Evolutionary conservation across 2,113 vertebrate genomes (phyloP).

Genomic region (Austrofundulus limnaeus): DNA sequence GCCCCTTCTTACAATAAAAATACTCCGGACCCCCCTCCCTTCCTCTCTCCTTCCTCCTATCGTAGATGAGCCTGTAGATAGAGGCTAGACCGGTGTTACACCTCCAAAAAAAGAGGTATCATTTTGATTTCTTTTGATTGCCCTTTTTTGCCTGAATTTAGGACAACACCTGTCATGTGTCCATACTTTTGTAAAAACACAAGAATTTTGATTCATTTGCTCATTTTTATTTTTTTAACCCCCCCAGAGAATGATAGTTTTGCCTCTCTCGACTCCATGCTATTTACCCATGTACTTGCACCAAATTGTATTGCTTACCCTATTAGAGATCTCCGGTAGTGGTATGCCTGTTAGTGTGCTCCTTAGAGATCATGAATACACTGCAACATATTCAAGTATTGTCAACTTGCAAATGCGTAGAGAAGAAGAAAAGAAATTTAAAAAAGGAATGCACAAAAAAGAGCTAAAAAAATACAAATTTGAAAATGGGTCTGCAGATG

Average conservation of each 20-base stretch:
- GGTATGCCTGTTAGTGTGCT: conserved; percentile 90
- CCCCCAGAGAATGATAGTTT: conserved; percentile 90
- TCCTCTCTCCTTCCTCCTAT: conserved; percentile 51
- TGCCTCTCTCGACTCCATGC: conserved; percentile 86
- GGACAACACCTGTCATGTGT: conserved; percentile 85
- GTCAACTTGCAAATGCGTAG: conserved; percentile 99
- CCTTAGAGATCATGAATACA: conserved; percentile 81
- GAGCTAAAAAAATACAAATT: conserved; percentile 67
- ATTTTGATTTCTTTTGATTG: conserved; percentile 81
- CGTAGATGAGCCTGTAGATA: conserved; percentile 74
- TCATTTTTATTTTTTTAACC: conserved; percentile 79
- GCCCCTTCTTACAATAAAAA: conserved; percentile 87
- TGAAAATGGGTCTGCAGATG: conserved; percentile 77
- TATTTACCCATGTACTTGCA: conserved; percentile 88
- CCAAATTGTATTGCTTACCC: conserved; percentile 88
- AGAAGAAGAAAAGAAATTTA: conserved; percentile 67
- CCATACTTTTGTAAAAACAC: conserved; percentile 85
- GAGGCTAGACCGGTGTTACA: conserved; percentile 67
- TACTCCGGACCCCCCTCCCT: conserved; percentile 82
- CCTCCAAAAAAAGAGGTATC: conserved; percentile 82
- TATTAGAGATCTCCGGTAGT: conserved; percentile 87
- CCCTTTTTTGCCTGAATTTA: conserved; percentile 87
- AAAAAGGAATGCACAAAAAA: conserved; percentile 25
- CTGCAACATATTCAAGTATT: conserved; percentile 86
- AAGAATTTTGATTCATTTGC: conserved; percentile 73